Percentiles rank a stretch among this genome's conserved stretches.
Evolutionary conservation across 2,888 invertebrate species (phyloP).

Genomic region (Pheosia tremula): DNA sequence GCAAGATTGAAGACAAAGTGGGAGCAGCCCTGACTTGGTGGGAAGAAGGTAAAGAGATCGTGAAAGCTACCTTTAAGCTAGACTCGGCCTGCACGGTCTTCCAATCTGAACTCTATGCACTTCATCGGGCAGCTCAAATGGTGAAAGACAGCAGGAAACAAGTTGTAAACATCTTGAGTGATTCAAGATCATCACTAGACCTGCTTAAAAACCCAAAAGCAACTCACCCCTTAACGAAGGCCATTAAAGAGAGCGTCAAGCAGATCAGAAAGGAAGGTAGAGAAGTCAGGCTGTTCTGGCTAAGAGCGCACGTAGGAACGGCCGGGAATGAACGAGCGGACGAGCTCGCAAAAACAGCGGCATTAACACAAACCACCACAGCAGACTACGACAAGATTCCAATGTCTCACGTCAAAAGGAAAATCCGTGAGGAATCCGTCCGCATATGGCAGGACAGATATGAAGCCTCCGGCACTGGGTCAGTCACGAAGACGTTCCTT

Average conservation of each 20-base stretch:
- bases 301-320: conserved; percentile 13
- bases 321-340: conserved; percentile 15
- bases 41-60: conserved; percentile 13
- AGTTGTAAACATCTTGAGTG: conserved; percentile 14
- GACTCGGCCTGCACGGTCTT: conserved; percentile 23
- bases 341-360: conserved; percentile 12
- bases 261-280: not conserved
- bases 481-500: not conserved
- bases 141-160: not conserved
- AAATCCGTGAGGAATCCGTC: not conserved
- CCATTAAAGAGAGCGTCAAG: conserved; percentile 2
- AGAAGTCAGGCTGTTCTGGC: conserved; percentile 14
- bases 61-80: conserved; percentile 10
- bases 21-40: conserved; percentile 25
- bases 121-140: not conserved
- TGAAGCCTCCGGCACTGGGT: not conserved
- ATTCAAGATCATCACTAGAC: conserved; percentile 20
- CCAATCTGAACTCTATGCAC: conserved; percentile 24
- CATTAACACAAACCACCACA: not conserved
- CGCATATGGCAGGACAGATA: conserved; percentile 2
- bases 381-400: conserved; percentile 6
- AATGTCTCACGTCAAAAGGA: conserved; percentile 2
- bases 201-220: not conserved
- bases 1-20: conserved; percentile 24
- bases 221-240: conserved; percentile 1